Conservation (phyloP, 2,888 invertebrate species). For the Pecten maximus region DNA sequence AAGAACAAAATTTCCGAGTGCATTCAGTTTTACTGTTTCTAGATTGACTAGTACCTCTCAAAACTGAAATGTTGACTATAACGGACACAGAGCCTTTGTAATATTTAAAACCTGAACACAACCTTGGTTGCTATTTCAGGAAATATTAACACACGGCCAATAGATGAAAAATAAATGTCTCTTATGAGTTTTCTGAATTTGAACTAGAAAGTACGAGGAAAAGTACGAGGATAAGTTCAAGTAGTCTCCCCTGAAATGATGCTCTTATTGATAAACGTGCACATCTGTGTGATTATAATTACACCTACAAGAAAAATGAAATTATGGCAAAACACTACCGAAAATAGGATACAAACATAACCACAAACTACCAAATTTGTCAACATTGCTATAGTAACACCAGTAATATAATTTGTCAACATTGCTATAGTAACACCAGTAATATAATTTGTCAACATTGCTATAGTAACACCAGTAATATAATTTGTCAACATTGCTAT, state of each 20-base stretch:
- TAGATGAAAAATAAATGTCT: not conserved
- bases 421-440: not conserved
- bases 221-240: not conserved
- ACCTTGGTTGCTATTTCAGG: not conserved
- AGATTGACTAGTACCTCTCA: not conserved
- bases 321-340: not conserved
- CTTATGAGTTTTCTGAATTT: not conserved
- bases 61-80: not conserved
- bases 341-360: not conserved
- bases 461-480: too few species aligned
- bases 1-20: not conserved
- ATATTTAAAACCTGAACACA: not conserved
- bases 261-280: not conserved
- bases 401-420: not conserved
- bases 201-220: not conserved
- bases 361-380: not conserved
- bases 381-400: not conserved
- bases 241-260: conserved; percentile 19
- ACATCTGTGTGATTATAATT: not conserved
- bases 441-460: not conserved
- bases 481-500: too few species aligned
- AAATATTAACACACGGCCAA: not conserved
- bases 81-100: not conserved
- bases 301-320: not conserved
- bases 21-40: not conserved